Conservation (phyloP, 2,113 vertebrate species). For the Microtus ochrogaster region DNA sequence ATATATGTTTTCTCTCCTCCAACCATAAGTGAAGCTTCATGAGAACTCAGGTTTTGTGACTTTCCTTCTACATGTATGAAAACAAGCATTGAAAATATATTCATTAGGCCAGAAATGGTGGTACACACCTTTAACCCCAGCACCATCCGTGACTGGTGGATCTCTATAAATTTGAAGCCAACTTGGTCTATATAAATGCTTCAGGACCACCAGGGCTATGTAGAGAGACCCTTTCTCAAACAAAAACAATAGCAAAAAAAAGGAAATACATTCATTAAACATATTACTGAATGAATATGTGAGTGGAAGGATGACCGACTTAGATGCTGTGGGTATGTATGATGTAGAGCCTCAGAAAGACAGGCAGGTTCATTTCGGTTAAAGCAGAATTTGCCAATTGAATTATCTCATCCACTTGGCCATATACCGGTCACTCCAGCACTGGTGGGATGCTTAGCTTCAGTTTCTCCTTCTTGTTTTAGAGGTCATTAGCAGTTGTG, state of each 20-base stretch:
- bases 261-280: not conserved
- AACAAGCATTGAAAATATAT: not conserved
- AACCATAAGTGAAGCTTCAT: not conserved
- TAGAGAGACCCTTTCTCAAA: not conserved
- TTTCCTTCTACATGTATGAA: not conserved
- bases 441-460: not conserved
- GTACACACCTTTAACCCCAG: not conserved
- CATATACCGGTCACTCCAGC: not conserved
- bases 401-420: conserved; percentile 26
- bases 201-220: not conserved
- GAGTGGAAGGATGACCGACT: not conserved
- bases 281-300: not conserved
- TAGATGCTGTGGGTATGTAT: not conserved
- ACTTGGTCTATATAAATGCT: not conserved
- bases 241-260: not conserved
- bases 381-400: conserved; percentile 8
- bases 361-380: conserved; percentile 10
- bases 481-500: not conserved
- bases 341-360: not conserved
- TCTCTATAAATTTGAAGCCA: not conserved
- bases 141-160: too few species aligned
- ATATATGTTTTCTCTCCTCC: not conserved
- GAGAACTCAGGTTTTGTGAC: not conserved
- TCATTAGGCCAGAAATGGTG: not conserved
- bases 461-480: conserved; percentile 28